Percentiles rank a stretch among this genome's conserved stretches.
phyloP scores from a whole-genome alignment of 2,797 vertebrate species.

The Hybognathus amarus region DNA sequence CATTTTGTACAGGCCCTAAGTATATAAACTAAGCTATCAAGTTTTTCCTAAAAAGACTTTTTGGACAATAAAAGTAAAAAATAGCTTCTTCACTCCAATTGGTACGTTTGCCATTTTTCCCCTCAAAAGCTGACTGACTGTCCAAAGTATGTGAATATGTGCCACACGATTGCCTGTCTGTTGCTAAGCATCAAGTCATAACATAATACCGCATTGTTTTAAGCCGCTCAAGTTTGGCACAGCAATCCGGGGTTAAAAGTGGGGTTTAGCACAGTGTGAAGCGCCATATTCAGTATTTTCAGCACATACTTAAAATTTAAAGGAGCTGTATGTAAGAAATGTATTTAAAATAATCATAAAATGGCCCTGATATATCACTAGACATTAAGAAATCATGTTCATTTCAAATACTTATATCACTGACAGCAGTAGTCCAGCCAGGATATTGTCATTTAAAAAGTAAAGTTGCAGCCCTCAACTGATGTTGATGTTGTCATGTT shows the following conservation, averaged over 20 bases:
- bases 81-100: not conserved
- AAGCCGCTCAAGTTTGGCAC: not conserved
- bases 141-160: not conserved
- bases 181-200: not conserved
- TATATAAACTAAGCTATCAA: too few species aligned
- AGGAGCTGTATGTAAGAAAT: too few species aligned
- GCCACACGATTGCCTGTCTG: not conserved
- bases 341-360: too few species aligned
- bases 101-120: not conserved
- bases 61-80: not conserved
- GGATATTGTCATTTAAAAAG: too few species aligned
- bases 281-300: constrained; percentile 5
- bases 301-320: constrained; percentile 27
- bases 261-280: not conserved
- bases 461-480: too few species aligned
- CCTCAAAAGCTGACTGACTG: not conserved
- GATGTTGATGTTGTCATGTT: too few species aligned
- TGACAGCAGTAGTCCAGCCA: too few species aligned
- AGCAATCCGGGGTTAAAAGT: not conserved
- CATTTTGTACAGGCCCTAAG: too few species aligned
- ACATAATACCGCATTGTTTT: not conserved
- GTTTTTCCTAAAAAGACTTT: not conserved
- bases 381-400: too few species aligned
- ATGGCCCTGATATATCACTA: too few species aligned
- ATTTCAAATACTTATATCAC: too few species aligned